Conservation (phyloP, 2,113 vertebrate genomes). For the Oryzias woworae region DNA sequence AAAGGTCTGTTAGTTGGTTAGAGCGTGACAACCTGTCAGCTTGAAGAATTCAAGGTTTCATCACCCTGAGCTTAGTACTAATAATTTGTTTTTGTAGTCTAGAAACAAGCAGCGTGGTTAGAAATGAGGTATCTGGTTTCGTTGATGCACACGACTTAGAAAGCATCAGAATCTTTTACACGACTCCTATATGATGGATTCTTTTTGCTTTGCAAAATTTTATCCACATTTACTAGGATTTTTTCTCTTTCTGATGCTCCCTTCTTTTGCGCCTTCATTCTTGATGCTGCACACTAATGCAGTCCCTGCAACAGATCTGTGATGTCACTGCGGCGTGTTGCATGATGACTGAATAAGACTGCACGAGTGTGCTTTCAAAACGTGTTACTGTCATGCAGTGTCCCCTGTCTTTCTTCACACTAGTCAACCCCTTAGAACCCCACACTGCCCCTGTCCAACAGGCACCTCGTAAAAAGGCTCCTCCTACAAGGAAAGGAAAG, state of each 20-base stretch:
- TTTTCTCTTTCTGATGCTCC: slow-evolving; percentile 29
- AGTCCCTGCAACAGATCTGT: slow-evolving; percentile 8
- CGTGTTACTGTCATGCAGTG: slow-evolving; percentile 50
- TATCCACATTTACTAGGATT: too few species aligned
- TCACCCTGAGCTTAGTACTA: background rate
- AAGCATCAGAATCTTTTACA: slow-evolving; percentile 16
- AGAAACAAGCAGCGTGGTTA: slow-evolving; percentile 30
- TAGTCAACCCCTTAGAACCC: slow-evolving; percentile 45
- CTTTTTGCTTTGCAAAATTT: too few species aligned
- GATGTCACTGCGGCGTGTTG: slow-evolving; percentile 1
- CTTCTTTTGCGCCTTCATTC: background rate
- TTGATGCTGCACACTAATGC: slow-evolving; percentile 2
- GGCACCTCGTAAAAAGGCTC: slow-evolving; percentile 79
- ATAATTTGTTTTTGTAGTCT: background rate
- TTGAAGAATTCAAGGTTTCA: background rate
- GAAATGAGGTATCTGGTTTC: slow-evolving; percentile 39
- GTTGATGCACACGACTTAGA: slow-evolving; percentile 5
- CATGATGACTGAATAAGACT: slow-evolving; percentile 3
- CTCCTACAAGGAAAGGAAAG: slow-evolving; percentile 68
- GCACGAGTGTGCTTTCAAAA: slow-evolving; percentile 5
- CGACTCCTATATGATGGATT: background rate
- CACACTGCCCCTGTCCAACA: slow-evolving; percentile 46
- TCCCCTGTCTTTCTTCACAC: slow-evolving; percentile 7
- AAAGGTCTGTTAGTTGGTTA: slow-evolving; percentile 32
- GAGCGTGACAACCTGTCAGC: background rate